phyloP scores from a whole-genome alignment of 2,797 vertebrate species.

The Gallirallus australis region DNA sequence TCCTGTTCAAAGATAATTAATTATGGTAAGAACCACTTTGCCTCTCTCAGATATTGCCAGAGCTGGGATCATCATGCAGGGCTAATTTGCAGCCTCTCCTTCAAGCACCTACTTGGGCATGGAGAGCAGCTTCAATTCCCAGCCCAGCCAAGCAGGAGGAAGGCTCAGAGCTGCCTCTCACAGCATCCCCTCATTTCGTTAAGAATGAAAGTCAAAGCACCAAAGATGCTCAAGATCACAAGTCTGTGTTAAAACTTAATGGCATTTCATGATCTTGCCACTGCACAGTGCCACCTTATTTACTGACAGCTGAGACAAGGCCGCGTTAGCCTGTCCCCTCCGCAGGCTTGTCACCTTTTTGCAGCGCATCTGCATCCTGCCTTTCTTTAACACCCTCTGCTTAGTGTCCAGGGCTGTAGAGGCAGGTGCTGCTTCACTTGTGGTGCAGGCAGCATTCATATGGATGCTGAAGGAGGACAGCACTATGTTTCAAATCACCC shows the following conservation, averaged over 20 bases:
- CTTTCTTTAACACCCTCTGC: not conserved
- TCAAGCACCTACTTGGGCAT: not conserved
- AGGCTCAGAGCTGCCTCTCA: not conserved
- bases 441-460: not conserved
- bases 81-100: not conserved
- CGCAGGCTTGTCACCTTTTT: accelerated
- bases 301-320: accelerated
- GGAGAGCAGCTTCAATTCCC: not conserved
- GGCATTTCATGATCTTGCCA: not conserved
- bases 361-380: accelerated
- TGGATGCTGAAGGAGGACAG: accelerated
- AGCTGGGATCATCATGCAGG: not conserved
- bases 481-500: accelerated
- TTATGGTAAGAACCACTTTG: not conserved
- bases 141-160: not conserved
- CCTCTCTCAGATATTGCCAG: not conserved
- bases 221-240: not conserved
- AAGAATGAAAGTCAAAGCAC: not conserved
- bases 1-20: not conserved
- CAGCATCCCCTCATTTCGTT: not conserved
- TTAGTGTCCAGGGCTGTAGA: not conserved
- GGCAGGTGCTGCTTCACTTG: not conserved
- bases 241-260: accelerated
- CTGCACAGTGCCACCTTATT: not conserved
- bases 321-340: accelerated